Conservation (phyloP, 2,888 invertebrate species). For the Anoplius nigerrimus region DNA sequence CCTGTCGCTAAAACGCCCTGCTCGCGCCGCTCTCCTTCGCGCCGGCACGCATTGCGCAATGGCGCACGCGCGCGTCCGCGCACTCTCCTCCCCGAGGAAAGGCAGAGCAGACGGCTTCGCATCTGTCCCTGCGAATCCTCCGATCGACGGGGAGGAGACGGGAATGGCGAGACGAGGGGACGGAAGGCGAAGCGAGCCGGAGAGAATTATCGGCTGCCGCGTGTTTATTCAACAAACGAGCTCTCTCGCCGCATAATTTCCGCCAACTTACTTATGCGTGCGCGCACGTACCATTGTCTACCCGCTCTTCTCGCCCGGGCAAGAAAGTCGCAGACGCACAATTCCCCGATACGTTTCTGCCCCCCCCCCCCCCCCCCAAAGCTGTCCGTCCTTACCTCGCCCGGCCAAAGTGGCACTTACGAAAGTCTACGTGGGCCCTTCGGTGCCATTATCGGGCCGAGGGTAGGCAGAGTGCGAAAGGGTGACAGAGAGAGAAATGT, state of each 20-base stretch:
- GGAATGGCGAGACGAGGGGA: constrained; percentile 35
- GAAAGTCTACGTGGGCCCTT: neutral
- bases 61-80: neutral
- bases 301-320: constrained; percentile 16
- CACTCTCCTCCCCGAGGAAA: constrained; percentile 9
- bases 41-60: constrained; percentile 38
- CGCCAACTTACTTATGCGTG: neutral
- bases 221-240: constrained; percentile 47
- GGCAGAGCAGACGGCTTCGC: neutral
- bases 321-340: constrained; percentile 19
- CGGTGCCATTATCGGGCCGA: constrained; percentile 5
- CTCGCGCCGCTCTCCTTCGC: constrained; percentile 20
- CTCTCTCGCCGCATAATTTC: constrained; percentile 27
- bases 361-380: no score
- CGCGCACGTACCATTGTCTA: constrained; percentile 18
- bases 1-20: constrained; percentile 24
- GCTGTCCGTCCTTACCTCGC: no score
- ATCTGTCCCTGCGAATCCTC: neutral
- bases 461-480: no score
- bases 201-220: constrained; percentile 22
- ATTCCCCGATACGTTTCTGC: no score
- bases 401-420: no score
- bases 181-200: constrained; percentile 37
- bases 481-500: constrained; percentile 27
- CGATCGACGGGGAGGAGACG: constrained; percentile 21